Evolutionary conservation across 92 coral and sea anemone species (phyloP).

Genomic region (Phenganax stokvisi): DNA sequence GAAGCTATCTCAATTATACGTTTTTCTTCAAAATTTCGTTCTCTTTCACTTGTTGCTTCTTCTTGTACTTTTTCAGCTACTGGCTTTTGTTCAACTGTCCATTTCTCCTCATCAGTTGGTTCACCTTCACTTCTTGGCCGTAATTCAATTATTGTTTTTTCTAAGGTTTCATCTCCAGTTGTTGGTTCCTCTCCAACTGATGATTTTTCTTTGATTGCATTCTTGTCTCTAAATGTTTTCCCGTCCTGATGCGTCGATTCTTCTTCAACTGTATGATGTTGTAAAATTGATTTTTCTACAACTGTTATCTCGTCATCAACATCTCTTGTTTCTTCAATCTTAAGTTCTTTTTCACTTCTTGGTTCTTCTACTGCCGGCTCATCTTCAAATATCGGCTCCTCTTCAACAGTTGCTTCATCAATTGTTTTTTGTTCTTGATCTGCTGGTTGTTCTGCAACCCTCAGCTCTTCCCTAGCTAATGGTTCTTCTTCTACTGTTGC

Average conservation of each 20-base stretch:
- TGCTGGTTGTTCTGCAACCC: background rate
- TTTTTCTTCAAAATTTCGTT: conserved; percentile 54
- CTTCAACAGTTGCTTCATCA: background rate
- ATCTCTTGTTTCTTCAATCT: conserved; percentile 3
- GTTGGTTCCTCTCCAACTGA: conserved; percentile 15
- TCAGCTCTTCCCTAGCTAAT: background rate
- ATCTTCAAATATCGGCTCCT: background rate
- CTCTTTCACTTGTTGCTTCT: conserved; percentile 44
- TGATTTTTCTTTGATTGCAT: background rate
- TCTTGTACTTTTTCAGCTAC: conserved; percentile 47
- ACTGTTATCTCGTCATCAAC: background rate
- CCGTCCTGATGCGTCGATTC: background rate
- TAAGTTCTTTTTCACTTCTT: background rate
- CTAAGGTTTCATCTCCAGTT: conserved; percentile 53
- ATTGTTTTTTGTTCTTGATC: background rate
- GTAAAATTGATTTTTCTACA: background rate
- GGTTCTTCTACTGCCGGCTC: background rate
- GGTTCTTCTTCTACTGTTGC: background rate
- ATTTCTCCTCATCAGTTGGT: conserved; percentile 51
- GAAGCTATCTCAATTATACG: conserved; percentile 56
- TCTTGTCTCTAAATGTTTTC: background rate
- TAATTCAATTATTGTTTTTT: conserved; percentile 54
- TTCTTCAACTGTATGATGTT: conserved; percentile 15
- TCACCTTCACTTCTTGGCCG: conserved; percentile 68
- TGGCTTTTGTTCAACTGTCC: conserved; percentile 5